Conservation (phyloP, 2,888 invertebrate genomes). For the Melieria omissa region DNA sequence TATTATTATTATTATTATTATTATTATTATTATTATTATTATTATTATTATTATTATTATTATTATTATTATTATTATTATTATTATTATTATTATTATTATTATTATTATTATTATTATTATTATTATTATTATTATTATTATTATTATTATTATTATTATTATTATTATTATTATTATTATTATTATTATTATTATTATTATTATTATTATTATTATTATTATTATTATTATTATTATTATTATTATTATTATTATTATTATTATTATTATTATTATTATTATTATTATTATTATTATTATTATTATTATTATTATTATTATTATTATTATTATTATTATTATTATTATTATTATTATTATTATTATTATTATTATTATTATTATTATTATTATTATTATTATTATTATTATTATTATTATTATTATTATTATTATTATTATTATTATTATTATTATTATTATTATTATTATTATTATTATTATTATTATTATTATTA, state of each 20-base stretch:
- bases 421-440: slow-evolving; percentile 4
- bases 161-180: slow-evolving; percentile 4
- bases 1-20: slow-evolving; percentile 4
- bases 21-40: slow-evolving; percentile 4
- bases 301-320: slow-evolving; percentile 4
- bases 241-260: slow-evolving; percentile 4
- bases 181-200: slow-evolving; percentile 4
- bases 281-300: slow-evolving; percentile 4
- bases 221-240: slow-evolving; percentile 4
- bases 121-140: slow-evolving; percentile 4
- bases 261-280: slow-evolving; percentile 4
- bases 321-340: slow-evolving; percentile 4
- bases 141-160: slow-evolving; percentile 4
- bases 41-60: slow-evolving; percentile 4
- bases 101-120: slow-evolving; percentile 4
- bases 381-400: slow-evolving; percentile 4
- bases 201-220: slow-evolving; percentile 4
- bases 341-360: slow-evolving; percentile 4
- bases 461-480: slow-evolving; percentile 4
- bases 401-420: slow-evolving; percentile 4
- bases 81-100: slow-evolving; percentile 4
- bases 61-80: slow-evolving; percentile 4
- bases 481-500: slow-evolving; percentile 4
- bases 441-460: slow-evolving; percentile 4
- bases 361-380: slow-evolving; percentile 4